A percentile compares a stretch with the other conserved stretches of the same genome.
Evolutionary conservation across 1,140 invertebrate species (phyloP).

Genomic region (Pararge aegeria): DNA sequence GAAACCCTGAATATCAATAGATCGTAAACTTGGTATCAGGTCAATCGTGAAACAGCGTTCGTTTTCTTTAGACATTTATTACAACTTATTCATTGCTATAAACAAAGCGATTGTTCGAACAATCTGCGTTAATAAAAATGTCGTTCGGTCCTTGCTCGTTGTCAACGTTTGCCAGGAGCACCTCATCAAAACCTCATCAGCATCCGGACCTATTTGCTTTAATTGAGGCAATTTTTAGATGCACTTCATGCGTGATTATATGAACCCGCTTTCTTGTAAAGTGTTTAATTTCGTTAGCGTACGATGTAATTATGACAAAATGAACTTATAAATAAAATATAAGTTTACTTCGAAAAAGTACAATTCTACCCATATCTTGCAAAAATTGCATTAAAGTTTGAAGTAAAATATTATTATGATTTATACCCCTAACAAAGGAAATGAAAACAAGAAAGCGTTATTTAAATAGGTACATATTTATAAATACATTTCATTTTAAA

Average conservation of each 20-base stretch:
- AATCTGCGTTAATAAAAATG: conserved; percentile 1
- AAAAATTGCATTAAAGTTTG: too few species aligned
- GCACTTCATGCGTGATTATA: neutral
- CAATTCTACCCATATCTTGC: too few species aligned
- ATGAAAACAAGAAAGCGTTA: too few species aligned
- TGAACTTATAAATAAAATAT: too few species aligned
- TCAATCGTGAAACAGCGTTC: neutral
- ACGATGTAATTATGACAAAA: too few species aligned
- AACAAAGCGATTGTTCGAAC: neutral
- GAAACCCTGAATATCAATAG: neutral
- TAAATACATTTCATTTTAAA: neutral
- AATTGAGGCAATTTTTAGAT: neutral
- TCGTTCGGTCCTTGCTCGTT: conserved; percentile 3
- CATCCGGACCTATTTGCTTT: neutral
- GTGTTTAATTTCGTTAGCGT: too few species aligned
- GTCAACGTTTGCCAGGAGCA: conserved; percentile 15
- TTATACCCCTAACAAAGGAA: too few species aligned
- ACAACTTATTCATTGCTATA: neutral
- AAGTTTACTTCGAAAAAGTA: too few species aligned
- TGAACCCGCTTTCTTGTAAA: too few species aligned
- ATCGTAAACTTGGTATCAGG: neutral
- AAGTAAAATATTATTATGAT: too few species aligned
- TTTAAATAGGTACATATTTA: neutral
- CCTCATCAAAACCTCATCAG: conserved; percentile 59
- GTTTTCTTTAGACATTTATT: neutral